A percentile compares a stretch with the other conserved stretches of the same genome.
These are phyloP conservation scores for Silurus aristotelis DNA, from an alignment of 2,797 vertebrate species.

Conservation along the genomic window DNA sequence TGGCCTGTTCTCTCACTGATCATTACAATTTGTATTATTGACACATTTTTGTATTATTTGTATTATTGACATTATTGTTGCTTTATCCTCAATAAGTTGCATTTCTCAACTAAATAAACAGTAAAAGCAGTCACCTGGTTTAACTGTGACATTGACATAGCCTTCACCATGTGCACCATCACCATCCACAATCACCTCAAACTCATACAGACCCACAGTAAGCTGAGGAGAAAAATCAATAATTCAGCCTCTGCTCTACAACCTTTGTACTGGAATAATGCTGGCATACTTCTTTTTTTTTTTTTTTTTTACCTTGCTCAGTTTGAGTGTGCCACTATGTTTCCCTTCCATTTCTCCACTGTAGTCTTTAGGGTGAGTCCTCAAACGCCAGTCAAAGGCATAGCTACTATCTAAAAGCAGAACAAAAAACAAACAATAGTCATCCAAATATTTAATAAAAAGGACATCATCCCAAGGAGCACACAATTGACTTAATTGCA, in stretches of 20 bases:
- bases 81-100: not conserved
- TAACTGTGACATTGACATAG: constrained; percentile 94
- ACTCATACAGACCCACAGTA: constrained; percentile 93
- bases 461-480: not conserved
- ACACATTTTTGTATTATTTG: too few species aligned
- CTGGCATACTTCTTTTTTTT: not conserved
- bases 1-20: not conserved
- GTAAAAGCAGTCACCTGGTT: constrained; percentile 80
- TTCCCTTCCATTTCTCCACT: constrained; percentile 93
- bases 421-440: constrained; percentile 37
- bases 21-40: too few species aligned
- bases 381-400: constrained; percentile 89
- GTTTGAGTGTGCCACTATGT: constrained; percentile 82
- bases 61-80: not conserved
- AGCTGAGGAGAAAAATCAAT: constrained; percentile 73
- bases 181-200: constrained; percentile 85
- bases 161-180: constrained; percentile 86
- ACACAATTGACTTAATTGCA: not conserved
- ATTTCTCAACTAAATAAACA: not conserved
- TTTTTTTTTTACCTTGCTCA: constrained; percentile 83
- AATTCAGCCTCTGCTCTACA: not conserved
- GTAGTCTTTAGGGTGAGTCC: constrained; percentile 91
- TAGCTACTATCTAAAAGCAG: constrained; percentile 80
- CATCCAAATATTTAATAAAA: not conserved
- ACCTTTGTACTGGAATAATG: not conserved